Evolutionary conservation across 2,113 vertebrate species (phyloP), one percentile per base, ranked within the genome.

Genomic region (Psilopogon haemacephalus): DNA sequence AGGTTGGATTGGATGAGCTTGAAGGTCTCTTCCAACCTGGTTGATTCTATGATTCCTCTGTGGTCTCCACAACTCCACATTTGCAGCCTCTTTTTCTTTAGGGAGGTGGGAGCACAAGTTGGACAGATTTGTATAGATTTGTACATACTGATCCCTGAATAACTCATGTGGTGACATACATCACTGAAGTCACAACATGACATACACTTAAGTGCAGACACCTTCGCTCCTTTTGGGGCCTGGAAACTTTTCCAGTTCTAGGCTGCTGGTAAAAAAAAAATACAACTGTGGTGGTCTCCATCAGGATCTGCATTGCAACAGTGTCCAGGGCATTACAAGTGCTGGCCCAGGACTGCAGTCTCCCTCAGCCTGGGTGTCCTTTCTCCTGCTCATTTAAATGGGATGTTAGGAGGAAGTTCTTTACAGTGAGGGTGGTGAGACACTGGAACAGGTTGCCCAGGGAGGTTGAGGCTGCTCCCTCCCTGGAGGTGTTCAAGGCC

Each of bases 151-250:
- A 93, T 84, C 87, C 68, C 91, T 24, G 82, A 87, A 77, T 88
- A 94, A 85, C 68, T 93, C 68, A 64, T 60, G 69, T 59, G 94
- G 75, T 95, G 93, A 91, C 88, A 94, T 37, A 12, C 17, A 76
- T 76, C 85, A 60, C 69, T 85, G 59, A 79, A 90, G 72, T n/a
- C n/a, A n/a, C n/a, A n/a, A n/a, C n/a, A n/a, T n/a, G n/a, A n/a
- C n/a, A n/a, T n/a, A n/a, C n/a, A n/a, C n/a, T n/a, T n/a, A n/a
- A n/a, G n/a, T n/a, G n/a, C 50, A 74, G 78, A 82, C 77, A 85
- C 58, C 32, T 9, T 35, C 5, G 4, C 28, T 92, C 79, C 64
- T 74, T 84, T 86, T 50, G 23, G 44, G 83, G 48, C 21, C 44
- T 55, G 54, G 83, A 80, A 92, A 78, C 56, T 80, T 83, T 73